Percentiles rank a stretch among this genome's conserved stretches.
These are phyloP conservation scores for Drosophila falleni DNA, from an alignment of 2,888 invertebrate genomes.

Conservation along the genomic window DNA sequence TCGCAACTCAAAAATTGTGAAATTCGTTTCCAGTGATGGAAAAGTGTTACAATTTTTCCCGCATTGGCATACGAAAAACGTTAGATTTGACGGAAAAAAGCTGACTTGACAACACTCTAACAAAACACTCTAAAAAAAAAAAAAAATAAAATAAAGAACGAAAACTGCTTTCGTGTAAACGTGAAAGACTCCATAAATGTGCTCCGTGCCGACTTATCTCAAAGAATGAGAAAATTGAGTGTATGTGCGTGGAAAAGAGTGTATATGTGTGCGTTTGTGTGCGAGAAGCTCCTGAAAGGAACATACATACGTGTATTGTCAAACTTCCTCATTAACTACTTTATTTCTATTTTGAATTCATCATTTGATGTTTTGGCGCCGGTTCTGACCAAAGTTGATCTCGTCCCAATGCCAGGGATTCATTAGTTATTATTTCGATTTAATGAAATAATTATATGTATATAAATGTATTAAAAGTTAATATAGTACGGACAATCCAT, in stretches of 20 bases:
- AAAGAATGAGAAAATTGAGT: slow-evolving; percentile 32
- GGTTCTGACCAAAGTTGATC: slow-evolving; percentile 34
- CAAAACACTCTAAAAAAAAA: too few relatives aligned
- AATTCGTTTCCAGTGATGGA: too few relatives aligned
- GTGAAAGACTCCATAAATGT: neutral
- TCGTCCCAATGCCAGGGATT: slow-evolving; percentile 24
- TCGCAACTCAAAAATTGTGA: too few relatives aligned
- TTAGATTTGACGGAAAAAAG: too few relatives aligned
- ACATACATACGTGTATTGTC: slow-evolving; percentile 19
- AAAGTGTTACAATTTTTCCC: too few relatives aligned
- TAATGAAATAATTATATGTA: neutral
- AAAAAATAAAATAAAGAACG: too few relatives aligned
- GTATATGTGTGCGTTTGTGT: neutral
- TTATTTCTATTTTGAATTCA: slow-evolving; percentile 39
- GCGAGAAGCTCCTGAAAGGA: slow-evolving; percentile 36
- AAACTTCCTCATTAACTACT: too few relatives aligned
- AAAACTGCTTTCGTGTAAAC: neutral
- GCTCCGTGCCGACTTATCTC: slow-evolving; percentile 24
- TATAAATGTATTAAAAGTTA: too few relatives aligned
- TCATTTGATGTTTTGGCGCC: slow-evolving; percentile 45
- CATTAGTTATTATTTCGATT: neutral
- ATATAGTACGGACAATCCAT: too few relatives aligned
- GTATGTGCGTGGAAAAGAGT: slow-evolving; percentile 20
- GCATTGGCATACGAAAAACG: too few relatives aligned
- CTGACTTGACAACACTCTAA: too few relatives aligned